A percentile compares a stretch with the other conserved stretches of the same genome.
Conservation (phyloP, 2,888 invertebrate species). For the Tachina grossa region DNA sequence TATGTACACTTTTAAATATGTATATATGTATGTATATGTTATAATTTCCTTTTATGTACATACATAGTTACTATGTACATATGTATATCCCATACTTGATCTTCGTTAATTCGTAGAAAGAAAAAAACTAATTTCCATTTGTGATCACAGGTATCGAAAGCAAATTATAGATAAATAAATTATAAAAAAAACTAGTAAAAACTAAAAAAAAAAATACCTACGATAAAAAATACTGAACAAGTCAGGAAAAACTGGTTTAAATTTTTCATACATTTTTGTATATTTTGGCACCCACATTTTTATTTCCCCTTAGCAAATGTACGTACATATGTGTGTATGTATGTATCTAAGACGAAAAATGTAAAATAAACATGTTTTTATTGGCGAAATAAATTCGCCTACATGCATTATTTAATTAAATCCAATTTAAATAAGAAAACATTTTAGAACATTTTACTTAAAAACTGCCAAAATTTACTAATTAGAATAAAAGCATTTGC, state of each 20-base stretch:
- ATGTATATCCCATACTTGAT: background rate
- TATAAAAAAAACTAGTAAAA: slow-evolving; percentile 4
- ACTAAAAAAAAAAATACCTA: background rate
- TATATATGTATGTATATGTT: background rate
- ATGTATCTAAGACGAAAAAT: slow-evolving; percentile 34
- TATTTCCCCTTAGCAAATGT: slow-evolving; percentile 40
- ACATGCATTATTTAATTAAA: slow-evolving; percentile 61
- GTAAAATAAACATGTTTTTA: slow-evolving; percentile 60
- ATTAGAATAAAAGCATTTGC: slow-evolving; percentile 24
- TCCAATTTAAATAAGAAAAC: slow-evolving; percentile 48
- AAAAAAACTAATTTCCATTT: background rate
- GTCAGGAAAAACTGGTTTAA: slow-evolving; percentile 61
- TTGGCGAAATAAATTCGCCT: slow-evolving; percentile 59
- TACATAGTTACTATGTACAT: background rate
- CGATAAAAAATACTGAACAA: background rate
- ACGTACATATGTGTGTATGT: background rate
- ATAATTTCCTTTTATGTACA: background rate
- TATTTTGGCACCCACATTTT: slow-evolving; percentile 64
- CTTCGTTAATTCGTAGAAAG: background rate
- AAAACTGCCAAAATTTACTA: slow-evolving; percentile 5
- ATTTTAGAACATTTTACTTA: slow-evolving; percentile 36
- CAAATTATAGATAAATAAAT: background rate
- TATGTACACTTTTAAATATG: background rate
- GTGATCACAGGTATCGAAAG: background rate
- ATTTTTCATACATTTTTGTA: slow-evolving; percentile 42